Percentiles rank a stretch among this genome's conserved stretches.
Evolutionary conservation across 2,113 vertebrate species (phyloP).

Genomic region (Tursiops truncatus): DNA sequence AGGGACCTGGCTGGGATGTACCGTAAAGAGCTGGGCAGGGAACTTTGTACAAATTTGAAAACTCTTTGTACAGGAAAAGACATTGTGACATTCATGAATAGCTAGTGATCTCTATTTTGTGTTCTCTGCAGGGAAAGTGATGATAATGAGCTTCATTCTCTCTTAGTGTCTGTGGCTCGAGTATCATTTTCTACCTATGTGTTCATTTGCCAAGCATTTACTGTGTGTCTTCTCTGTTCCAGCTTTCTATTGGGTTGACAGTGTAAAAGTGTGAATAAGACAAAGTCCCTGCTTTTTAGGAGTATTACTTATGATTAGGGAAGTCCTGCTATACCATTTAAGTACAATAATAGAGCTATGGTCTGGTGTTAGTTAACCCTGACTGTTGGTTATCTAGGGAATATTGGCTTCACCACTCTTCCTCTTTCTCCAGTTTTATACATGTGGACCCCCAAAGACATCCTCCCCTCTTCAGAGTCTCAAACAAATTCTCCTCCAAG

Average conservation of each 20-base stretch:
- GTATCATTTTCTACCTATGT: background rate
- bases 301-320: background rate
- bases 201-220: background rate
- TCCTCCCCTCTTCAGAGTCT: background rate
- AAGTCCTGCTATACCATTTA: background rate
- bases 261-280: background rate
- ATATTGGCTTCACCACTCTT: background rate
- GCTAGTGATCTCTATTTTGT: background rate
- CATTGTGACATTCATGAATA: background rate
- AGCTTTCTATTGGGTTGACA: background rate
- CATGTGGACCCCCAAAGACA: background rate
- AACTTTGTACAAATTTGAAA: background rate
- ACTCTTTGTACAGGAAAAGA: background rate
- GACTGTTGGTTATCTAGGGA: rapidly evolving
- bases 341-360: too few species aligned
- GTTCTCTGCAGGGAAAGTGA: background rate
- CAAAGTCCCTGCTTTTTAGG: background rate
- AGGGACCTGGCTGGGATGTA: background rate
- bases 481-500: background rate
- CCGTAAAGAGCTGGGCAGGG: background rate
- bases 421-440: background rate
- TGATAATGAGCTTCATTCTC: background rate
- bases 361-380: background rate
- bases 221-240: background rate
- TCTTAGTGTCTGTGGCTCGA: background rate